These are phyloP conservation scores for Tortricodes alternella DNA, from an alignment of 2,888 invertebrate genomes.

Conservation along the genomic window DNA sequence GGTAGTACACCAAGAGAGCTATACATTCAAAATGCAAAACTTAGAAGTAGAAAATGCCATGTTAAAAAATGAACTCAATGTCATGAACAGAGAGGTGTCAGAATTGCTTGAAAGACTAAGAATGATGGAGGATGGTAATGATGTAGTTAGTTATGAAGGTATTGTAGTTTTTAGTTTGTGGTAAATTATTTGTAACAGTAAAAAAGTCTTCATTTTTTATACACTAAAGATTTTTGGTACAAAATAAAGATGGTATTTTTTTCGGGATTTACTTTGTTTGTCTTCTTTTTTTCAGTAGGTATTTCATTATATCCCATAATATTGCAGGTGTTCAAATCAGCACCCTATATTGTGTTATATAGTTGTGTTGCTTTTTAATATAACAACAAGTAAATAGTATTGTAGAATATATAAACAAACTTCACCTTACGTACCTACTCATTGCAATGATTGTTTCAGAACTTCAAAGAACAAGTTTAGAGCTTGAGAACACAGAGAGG, in stretches of 20 bases:
- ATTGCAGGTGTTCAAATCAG: no score
- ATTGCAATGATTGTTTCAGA: conserved; percentile 54
- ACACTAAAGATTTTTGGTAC: no score
- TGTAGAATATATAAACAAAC: no score
- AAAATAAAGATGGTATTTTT: no score
- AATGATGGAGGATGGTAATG: conserved; percentile 68
- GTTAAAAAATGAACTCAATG: conserved; percentile 74
- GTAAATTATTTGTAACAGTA: background rate
- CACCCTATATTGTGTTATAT: no score
- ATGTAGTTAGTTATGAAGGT: conserved; percentile 49
- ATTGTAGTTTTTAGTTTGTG: conserved; percentile 27
- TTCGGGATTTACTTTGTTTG: no score
- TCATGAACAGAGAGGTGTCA: conserved; percentile 64
- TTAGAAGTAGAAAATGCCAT: conserved; percentile 73
- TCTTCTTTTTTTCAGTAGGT: no score
- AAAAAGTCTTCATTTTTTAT: background rate
- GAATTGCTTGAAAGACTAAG: conserved; percentile 59
- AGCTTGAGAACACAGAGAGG: conserved; percentile 43
- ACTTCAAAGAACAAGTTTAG: conserved; percentile 44
- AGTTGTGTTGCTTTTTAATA: no score
- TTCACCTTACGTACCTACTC: no score
- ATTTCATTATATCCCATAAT: no score
- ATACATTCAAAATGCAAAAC: conserved; percentile 61
- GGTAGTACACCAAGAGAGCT: conserved; percentile 44
- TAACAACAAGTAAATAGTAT: no score